Evolutionary conservation across 23 tunicate species (phyloP), one percentile per base, ranked within the genome.

Genomic region (Ascidia mentula): DNA sequence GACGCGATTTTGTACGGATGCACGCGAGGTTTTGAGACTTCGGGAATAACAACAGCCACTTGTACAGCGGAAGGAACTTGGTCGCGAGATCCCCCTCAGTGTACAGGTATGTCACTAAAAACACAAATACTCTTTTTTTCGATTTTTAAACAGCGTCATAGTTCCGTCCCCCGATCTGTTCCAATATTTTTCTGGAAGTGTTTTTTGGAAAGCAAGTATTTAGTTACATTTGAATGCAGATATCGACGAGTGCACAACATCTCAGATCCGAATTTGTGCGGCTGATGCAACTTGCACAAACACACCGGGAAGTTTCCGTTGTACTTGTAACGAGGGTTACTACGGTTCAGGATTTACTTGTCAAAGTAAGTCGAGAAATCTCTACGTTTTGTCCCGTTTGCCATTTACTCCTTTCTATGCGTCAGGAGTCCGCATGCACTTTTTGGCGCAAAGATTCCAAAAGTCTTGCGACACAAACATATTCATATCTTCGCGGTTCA

Each of bases 301-400:
- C 78, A 74, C 78, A 17, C 46, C 17, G 22, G 78, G 78, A 37
- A 34, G 45, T 74, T 74, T 36, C 46, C 8, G 9, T 1, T 74
- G 78, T 74, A 30, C 40, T 30, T 74, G 78, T 13, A 74, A 74
- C 24, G 39, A 35, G 5, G 78, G 78, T 1, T 74, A 74, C 78
- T 36, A 39, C 28, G 78, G 78, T 17, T 36, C 40, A 8, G 78
- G 78, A 17, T 24, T 74, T 36, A 46, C 38, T 37, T 74, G 78
- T 74, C 45, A 74, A 36, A 34, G 78, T 74, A 36, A 36, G 78
- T 74, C 24, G 22, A 53, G 2, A 9, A 9, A 20, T 5, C 7
- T n/a, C n/a, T n/a, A n/a, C n/a, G n/a, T 53, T 53, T 9, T 53
- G 53, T 53, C 24, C 22, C 65, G 24, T 53, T 9, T 53, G 65